These are phyloP conservation scores for Allophyes oxyacanthae DNA, from an alignment of 2,888 invertebrate genomes.

Conservation along the genomic window DNA sequence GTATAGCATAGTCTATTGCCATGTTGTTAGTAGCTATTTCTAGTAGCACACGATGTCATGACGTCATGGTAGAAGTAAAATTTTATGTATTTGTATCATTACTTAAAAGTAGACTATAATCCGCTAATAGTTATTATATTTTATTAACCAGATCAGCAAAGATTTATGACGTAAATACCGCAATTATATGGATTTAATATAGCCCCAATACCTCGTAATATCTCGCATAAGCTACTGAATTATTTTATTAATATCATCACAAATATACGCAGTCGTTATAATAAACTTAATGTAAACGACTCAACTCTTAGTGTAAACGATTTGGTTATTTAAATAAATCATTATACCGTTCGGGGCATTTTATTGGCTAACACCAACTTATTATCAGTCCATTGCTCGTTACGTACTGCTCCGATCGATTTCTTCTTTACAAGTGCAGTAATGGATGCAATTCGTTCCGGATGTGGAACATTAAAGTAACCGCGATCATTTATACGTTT, in stretches of 20 bases:
- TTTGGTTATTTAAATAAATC: conserved; percentile 14
- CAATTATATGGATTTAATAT: conserved; percentile 28
- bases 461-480: no score
- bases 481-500: no score
- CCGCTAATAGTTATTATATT: conserved; percentile 1
- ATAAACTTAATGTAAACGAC: conserved; percentile 31
- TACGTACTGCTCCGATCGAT: background rate
- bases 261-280: background rate
- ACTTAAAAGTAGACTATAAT: background rate
- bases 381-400: background rate
- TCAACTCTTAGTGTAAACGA: conserved; percentile 10
- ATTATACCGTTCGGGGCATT: background rate
- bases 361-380: no score
- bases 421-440: background rate
- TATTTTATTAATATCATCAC: conserved; percentile 25
- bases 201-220: conserved; percentile 9
- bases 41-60: no score
- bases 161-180: conserved; percentile 10
- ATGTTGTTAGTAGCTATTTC: no score
- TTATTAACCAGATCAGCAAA: conserved; percentile 8
- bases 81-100: no score
- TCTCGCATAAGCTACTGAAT: conserved; percentile 33
- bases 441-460: no score
- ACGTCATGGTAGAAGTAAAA: no score
- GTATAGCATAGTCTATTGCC: no score